Evolutionary conservation across 2,888 invertebrate species (phyloP), one percentile per base, ranked within the genome.

Genomic region (Dasysyrphus tricinctus): DNA sequence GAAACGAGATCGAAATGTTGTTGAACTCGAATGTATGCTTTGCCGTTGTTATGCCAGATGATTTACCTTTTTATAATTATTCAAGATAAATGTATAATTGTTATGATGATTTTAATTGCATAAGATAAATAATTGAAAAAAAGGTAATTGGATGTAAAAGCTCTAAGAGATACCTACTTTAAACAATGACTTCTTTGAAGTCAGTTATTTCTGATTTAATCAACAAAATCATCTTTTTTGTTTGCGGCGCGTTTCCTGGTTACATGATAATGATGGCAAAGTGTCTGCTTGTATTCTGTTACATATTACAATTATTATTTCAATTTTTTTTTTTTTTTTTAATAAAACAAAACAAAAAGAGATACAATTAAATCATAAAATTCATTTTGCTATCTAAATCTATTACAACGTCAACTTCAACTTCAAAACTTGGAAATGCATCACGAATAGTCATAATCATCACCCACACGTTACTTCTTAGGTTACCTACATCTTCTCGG

Each of bases 341-440:
- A 8, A 19, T 5, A 7, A 24, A 19, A 19, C 39, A 37, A n/a
- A 37, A 5, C 24, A 24, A 39, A 12, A 8, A 29, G 29, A 44
- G 42, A 51, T 37, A 67, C 49, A 37, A 67, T 51, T 61, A 61
- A 61, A 42, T 61, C 29, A 5, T 19, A 67, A 49, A 42, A 34
- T 37, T 16, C 19, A 16, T 51, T 49, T 51, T 39, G 24, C 37
- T 67, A 67, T 67, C 51, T 67, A 51, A 67, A 67, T 67, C 67
- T 49, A 24, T 51, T 67, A 51, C 39, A 39, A 69, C 37, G 24
- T 34, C 61, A 75, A 44, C 57, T 44, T 42, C 37, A 47, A 34
- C 24, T 47, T 19, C n/a, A 57, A 24, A n/a, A 44, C 67, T 67
- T 42, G 14, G 37, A 65, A 80, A 69, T 76, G 80, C 84, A 84